phyloP scores from a whole-genome alignment of 2,113 vertebrate species.

The Sylvilagus bachmani region DNA sequence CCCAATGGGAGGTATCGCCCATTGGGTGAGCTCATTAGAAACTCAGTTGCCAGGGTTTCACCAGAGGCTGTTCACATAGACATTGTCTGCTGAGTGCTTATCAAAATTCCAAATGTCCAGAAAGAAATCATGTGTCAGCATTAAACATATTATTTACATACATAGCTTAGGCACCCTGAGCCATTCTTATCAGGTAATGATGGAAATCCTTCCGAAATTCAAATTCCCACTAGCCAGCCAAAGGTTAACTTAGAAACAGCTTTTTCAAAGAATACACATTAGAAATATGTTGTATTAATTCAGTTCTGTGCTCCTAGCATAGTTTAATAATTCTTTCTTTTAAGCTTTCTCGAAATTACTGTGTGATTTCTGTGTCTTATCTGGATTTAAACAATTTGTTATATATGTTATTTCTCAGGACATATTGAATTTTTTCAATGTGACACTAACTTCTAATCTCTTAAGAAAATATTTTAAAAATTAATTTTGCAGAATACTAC shows the following conservation, averaged over 20 bases:
- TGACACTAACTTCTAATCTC: slow-evolving; percentile 22
- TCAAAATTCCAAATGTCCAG: background rate
- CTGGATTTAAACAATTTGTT: background rate
- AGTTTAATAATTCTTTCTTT: slow-evolving; percentile 9
- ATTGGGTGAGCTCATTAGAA: background rate
- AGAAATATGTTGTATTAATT: background rate
- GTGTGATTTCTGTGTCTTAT: background rate
- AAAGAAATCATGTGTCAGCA: background rate
- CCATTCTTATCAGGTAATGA: background rate
- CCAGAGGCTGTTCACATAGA: background rate
- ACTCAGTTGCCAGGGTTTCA: background rate
- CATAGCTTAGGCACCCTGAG: background rate
- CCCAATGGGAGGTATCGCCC: background rate
- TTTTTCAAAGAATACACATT: background rate
- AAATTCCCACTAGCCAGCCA: background rate
- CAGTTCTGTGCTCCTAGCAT: background rate
- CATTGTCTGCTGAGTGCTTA: background rate
- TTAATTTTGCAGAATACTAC: background rate
- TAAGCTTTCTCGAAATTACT: slow-evolving; percentile 17
- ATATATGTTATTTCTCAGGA: background rate
- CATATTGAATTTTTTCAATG: background rate
- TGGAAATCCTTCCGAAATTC: background rate
- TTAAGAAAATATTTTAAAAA: slow-evolving; percentile 58
- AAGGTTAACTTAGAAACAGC: background rate
- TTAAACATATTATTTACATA: background rate